Evolutionary conservation across 2,797 vertebrate species (phyloP).

Genomic region (Amblyraja radiata): DNA sequence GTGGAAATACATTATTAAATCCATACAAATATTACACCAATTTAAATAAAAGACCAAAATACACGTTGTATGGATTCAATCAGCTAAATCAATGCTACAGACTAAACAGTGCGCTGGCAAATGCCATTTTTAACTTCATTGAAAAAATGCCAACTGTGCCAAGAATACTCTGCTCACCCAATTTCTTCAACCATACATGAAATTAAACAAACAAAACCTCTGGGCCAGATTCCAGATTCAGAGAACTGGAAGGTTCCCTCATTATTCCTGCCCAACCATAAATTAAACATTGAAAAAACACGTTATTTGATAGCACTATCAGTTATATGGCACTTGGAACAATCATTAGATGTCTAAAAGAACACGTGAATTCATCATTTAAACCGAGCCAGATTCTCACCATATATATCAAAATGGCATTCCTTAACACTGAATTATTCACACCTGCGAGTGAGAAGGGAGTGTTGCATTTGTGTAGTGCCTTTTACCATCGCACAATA

Average conservation of each 20-base stretch:
- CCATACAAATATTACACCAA: background rate
- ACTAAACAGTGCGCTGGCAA: background rate
- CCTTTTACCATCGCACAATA: background rate
- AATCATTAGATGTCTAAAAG: background rate
- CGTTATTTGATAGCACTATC: background rate
- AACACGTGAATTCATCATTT: background rate
- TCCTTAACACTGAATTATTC: background rate
- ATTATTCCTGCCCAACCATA: background rate
- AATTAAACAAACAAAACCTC: background rate
- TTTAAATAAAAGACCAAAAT: background rate
- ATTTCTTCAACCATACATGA: background rate
- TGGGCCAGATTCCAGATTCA: background rate
- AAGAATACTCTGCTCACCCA: background rate
- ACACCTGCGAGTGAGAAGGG: background rate
- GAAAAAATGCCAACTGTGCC: background rate
- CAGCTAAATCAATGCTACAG: background rate
- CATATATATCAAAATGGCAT: background rate
- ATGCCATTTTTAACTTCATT: background rate
- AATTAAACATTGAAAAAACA: background rate
- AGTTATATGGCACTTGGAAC: background rate
- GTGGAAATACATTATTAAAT: background rate
- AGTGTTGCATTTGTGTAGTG: background rate
- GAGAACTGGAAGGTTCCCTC: background rate
- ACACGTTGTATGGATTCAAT: background rate
- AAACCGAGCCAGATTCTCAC: background rate